These are phyloP conservation scores for Plutomurus gul DNA, from an alignment of 1,140 invertebrate genomes.

Conservation along the genomic window DNA sequence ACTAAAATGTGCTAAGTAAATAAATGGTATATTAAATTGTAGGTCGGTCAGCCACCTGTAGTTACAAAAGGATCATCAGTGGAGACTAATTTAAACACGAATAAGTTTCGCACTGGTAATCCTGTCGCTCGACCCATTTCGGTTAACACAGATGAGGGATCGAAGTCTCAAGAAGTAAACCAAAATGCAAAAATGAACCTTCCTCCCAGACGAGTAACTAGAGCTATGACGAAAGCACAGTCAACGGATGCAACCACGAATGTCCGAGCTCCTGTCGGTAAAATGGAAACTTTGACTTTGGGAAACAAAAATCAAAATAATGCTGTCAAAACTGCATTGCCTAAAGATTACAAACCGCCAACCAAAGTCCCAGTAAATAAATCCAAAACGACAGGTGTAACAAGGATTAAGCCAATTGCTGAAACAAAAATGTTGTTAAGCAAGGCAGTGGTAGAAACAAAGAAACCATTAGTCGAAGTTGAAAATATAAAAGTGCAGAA, in stretches of 20 bases:
- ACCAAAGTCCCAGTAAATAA: neutral
- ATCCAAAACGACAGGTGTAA: too few species aligned
- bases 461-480: neutral
- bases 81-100: neutral
- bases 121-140: neutral
- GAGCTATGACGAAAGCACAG: constrained; percentile 39
- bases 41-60: neutral
- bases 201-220: neutral
- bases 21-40: too few species aligned
- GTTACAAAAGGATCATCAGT: neutral
- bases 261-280: neutral
- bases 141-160: neutral
- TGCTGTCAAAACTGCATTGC: too few species aligned
- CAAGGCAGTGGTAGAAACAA: too few species aligned
- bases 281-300: constrained; percentile 31
- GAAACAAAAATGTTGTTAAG: neutral
- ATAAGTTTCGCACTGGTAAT: neutral
- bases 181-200: neutral
- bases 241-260: neutral
- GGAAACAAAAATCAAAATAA: neutral
- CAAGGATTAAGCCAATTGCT: neutral
- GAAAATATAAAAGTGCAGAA: neutral
- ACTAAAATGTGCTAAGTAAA: too few species aligned
- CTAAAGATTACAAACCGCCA: neutral
- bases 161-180: neutral